Evolutionary conservation across 2,888 invertebrate species (phyloP), one percentile per base, ranked within the genome.

Genomic region (Yponomeuta plumbellus): DNA sequence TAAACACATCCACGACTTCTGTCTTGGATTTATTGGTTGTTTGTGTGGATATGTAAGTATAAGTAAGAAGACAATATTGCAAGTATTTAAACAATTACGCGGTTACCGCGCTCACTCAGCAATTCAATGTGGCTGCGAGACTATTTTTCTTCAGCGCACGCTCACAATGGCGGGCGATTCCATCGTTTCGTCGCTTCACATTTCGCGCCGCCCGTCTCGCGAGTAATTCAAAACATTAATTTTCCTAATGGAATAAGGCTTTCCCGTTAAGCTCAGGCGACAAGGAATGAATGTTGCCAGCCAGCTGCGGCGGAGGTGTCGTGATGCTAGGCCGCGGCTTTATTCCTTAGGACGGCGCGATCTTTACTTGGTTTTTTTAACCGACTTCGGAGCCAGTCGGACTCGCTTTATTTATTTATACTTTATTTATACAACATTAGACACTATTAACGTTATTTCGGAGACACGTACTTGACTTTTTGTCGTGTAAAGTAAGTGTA

Each of bases 151-250:
- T 34, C 17, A 52, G 44, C 44, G 20, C 8, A 58, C 58, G 58
- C 58, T n/a, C 34, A 62, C 62, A 62, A 62, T 62, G 39, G 62
- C 44, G 44, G 44, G 44, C 44, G 44, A 52, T 58, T 58, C 21
- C 58, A 8, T 26, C 61, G 61, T 61, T 61, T 61, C 69, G 65
- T 64, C 70, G 68, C 68, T 68, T 68, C 68, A 66, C 69, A 61
- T 68, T 65, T 68, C 69, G 69, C 70, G 67, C 67, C 67, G 67
- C 71, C 66, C 67, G 68, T 69, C 73, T 72, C 75, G 74, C 77
- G 76, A 77, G 83, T 89, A 87, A 89, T 87, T 89, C 87, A 83
- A 89, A 90, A 90, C 91, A 91, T 91, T 91, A 90, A 92, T 91
- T 91, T 91, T 86, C 86, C 83, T 91, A 92, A 92, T 92, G 91